Base-by-base conservation (phyloP, 1,140 invertebrate genomes). In the Rhizoglyphus robini region DNA sequence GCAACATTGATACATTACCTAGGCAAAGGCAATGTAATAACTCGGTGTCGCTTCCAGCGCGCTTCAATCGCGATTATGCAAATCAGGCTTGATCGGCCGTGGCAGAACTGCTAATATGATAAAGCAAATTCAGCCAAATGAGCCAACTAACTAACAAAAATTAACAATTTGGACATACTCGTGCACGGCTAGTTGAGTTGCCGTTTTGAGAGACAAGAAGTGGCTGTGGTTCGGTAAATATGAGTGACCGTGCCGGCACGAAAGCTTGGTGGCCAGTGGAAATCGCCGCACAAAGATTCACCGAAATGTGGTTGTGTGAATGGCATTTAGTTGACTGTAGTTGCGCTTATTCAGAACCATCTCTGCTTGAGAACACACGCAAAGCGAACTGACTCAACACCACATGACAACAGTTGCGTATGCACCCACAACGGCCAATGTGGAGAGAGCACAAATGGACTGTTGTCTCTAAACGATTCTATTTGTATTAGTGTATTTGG, bases 111-210 rank as follows among this genome's bases (percentile, higher is more conserved):
- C 41, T 46, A 23, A n/a, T n/a, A n/a, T n/a, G 41, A 46, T 46
- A 15, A 23, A 46, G 41, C 41, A 46, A 46, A 46, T 30, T 32
- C 31, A 34, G 58, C n/a, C 29, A 60, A 60, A 60, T 60, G 13
- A 60, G 58, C 15, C 29, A 60, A 60, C 36, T 60, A 60, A 60
- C 36, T 60, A 29, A 32, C 36, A n/a, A n/a, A n/a, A n/a, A n/a
- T n/a, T n/a, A n/a, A n/a, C n/a, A n/a, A n/a, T n/a, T n/a, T n/a
- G n/a, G n/a, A n/a, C n/a, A n/a, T n/a, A n/a, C n/a, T n/a, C n/a
- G n/a, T n/a, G n/a, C n/a, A n/a, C n/a, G n/a, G n/a, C n/a, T n/a
- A n/a, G n/a, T n/a, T n/a, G n/a, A n/a, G n/a, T n/a, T n/a, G n/a
- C n/a, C n/a, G n/a, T n/a, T n/a, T n/a, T n/a, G n/a, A n/a, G n/a